Conservation (phyloP, 2,797 vertebrate species). For the Nyctibius grandis region DNA sequence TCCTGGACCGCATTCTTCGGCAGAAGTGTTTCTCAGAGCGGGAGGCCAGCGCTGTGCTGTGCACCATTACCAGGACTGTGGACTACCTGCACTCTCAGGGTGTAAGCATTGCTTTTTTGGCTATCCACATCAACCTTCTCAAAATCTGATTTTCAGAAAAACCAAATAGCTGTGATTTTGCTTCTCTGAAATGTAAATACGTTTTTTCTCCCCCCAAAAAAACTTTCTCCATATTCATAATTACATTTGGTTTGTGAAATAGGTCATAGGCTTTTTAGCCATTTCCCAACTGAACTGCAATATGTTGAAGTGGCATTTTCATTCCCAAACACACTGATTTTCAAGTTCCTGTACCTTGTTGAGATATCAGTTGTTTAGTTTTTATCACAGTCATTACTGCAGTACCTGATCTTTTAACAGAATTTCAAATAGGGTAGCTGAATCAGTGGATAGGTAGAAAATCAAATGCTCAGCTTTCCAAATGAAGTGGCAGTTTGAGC, state of each 20-base stretch:
- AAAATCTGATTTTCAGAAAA: background rate
- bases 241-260: background rate
- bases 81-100: slow-evolving; percentile 96
- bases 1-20: slow-evolving; percentile 88
- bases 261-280: background rate
- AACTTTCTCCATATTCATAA: background rate
- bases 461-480: background rate
- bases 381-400: background rate
- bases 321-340: background rate
- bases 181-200: background rate
- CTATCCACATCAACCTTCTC: background rate
- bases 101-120: slow-evolving; percentile 66
- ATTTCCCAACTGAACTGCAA: background rate
- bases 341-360: background rate
- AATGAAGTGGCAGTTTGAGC: background rate
- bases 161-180: background rate
- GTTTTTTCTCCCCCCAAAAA: fast-evolving
- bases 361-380: background rate
- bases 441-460: background rate
- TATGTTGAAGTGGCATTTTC: background rate
- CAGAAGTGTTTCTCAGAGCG: slow-evolving; percentile 89
- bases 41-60: slow-evolving; percentile 88
- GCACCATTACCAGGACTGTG: slow-evolving; percentile 88
- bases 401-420: background rate
- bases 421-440: background rate